Evolutionary conservation across 2,797 vertebrate species (phyloP), one percentile per base, ranked within the genome.

Genomic region (Thunnus albacares): DNA sequence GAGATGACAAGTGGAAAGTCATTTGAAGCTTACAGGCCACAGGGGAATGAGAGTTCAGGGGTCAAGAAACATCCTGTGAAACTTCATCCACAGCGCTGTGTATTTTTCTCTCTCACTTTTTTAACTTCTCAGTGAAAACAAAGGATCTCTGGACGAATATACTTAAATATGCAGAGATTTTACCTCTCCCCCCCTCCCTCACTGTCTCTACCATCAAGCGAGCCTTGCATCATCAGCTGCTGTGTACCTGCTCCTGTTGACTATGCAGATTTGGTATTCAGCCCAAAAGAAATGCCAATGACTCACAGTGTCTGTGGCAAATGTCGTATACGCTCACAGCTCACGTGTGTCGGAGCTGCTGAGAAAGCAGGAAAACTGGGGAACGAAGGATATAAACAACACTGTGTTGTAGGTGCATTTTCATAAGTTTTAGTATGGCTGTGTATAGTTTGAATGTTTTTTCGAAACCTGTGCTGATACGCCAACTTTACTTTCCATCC

Each of bases 281-380:
- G 66, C 61, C 76, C 62, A 67, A 43, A 84, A 75, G 65, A 73
- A 71, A 75, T 12, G 45, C 13, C 73, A 35, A 24, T 83, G 87
- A 89, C 66, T 85, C 73, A 78, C 18, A 70, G 49, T 11, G 11
- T 82, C 56, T 45, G 71, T 77, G 28, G 65, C 52, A 82, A 89
- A 78, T 55, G 47, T 82, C 65, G n/a, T 47, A 51, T 74, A 64
- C 73, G 65, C 70, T 82, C 75, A 80, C 30, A 59, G 41, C 6
- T 58, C 63, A 73, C 14, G 57, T 52, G 41, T 63, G 65, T 74
- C 33, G 53, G 71, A 58, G n/a, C 6, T 73, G 74, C 65, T 75
- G 72, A 59, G 56, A 60, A 60, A 55, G 55, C 62, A 76, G 60
- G 43, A 61, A 79, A 43, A 62, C 26, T 11, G 10, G 56, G 38